Conservation (phyloP, 2,113 vertebrate species). For the Rhinoderma darwinii region DNA sequence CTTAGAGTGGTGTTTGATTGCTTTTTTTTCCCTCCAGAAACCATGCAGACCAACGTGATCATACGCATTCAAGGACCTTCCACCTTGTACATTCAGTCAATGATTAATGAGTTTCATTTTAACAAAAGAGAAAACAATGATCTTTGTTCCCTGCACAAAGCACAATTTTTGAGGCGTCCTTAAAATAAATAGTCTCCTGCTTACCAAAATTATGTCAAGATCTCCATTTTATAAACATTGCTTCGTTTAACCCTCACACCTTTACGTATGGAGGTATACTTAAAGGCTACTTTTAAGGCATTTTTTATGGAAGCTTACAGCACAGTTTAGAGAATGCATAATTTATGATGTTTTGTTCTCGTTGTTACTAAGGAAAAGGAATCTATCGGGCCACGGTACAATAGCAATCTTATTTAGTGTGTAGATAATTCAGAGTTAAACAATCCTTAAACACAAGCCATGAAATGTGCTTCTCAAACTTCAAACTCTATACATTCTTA, state of each 20-base stretch:
- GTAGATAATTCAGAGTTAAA: neutral
- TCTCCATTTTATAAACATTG: neutral
- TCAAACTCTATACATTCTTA: neutral
- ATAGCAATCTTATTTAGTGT: neutral
- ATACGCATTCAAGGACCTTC: constrained; percentile 43
- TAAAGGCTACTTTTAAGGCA: neutral
- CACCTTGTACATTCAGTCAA: constrained; percentile 33
- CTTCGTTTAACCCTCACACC: neutral
- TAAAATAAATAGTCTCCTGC: constrained; percentile 21
- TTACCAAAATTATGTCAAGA: constrained; percentile 3
- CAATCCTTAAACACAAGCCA: too few relatives aligned
- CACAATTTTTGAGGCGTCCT: constrained; percentile 23
- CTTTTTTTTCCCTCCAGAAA: constrained; percentile 10
- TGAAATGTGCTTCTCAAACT: neutral
- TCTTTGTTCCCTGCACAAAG: constrained; percentile 35
- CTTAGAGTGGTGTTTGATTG: constrained; percentile 22
- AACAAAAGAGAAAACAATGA: constrained; percentile 53
- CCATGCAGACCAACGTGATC: constrained; percentile 46
- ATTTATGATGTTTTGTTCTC: constrained; percentile 19
- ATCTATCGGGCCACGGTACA: constrained; percentile 1
- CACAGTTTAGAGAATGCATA: constrained; percentile 44
- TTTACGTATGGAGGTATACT: neutral
- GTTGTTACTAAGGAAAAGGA: constrained; percentile 21
- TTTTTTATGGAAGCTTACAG: neutral
- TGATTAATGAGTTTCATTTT: constrained; percentile 57